These are phyloP conservation scores for Rhinoptilus africanus DNA, from an alignment of 2,113 vertebrate species.

Conservation along the genomic window DNA sequence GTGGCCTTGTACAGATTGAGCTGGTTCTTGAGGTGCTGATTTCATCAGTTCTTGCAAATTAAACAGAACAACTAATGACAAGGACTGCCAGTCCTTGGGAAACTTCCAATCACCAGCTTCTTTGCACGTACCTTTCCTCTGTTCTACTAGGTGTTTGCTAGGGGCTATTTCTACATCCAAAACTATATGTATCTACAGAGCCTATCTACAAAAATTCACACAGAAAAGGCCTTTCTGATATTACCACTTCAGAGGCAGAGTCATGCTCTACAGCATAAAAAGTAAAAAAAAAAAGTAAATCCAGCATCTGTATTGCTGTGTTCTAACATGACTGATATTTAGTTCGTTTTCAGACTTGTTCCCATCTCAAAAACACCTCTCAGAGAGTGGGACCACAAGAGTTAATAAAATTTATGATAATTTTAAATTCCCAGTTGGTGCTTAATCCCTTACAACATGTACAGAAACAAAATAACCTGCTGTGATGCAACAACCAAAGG, in stretches of 20 bases:
- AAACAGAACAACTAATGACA: accelerated
- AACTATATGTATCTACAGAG: neutral
- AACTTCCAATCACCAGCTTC: neutral
- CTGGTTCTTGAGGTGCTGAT: neutral
- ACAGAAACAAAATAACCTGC: neutral
- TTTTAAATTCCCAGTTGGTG: neutral
- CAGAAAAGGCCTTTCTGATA: neutral
- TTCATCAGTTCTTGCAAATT: neutral
- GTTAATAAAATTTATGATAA: neutral
- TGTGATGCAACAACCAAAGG: neutral
- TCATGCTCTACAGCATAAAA: neutral
- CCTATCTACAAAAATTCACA: neutral
- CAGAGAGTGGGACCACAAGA: neutral
- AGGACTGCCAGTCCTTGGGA: neutral
- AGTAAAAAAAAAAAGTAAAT: neutral
- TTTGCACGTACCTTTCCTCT: neutral
- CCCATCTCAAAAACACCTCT: neutral
- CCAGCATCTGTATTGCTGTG: neutral
- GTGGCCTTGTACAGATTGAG: neutral
- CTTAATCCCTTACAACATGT: neutral
- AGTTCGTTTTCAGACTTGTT: neutral
- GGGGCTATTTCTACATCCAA: neutral
- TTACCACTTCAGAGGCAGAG: neutral
- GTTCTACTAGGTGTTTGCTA: neutral
- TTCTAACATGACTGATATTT: neutral